phyloP scores from a whole-genome alignment of 2,797 vertebrate genomes.

The Anolis apletophallus region DNA sequence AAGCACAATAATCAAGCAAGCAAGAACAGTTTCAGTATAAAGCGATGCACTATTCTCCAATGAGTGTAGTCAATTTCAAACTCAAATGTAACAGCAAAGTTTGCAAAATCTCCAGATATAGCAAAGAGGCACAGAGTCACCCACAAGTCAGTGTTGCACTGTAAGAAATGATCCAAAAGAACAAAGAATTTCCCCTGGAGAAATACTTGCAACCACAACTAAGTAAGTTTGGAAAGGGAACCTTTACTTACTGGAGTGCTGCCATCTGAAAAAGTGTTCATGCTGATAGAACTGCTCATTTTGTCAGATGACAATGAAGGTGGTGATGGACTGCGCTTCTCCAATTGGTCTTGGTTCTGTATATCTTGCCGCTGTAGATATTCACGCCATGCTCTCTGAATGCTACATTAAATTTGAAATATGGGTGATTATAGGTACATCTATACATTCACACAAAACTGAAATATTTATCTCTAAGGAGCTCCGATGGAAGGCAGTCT shows the following conservation, averaged over 20 bases:
- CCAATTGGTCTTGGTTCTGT: slow-evolving; percentile 70
- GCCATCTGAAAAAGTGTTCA: slow-evolving; percentile 92
- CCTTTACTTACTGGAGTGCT: slow-evolving; percentile 90
- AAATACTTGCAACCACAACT: neutral
- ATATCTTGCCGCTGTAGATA: slow-evolving; percentile 87
- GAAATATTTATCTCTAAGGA: neutral
- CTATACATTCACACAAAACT: neutral
- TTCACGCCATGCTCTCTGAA: slow-evolving; percentile 91
- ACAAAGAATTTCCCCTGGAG: neutral
- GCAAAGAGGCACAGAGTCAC: neutral
- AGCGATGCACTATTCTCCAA: neutral
- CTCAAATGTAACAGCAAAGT: neutral
- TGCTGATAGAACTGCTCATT: slow-evolving; percentile 95
- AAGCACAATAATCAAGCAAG: neutral
- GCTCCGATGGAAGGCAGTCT: neutral
- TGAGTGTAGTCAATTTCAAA: neutral
- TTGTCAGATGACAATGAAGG: slow-evolving; percentile 86
- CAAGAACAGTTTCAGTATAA: neutral
- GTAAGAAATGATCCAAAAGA: neutral
- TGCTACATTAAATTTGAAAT: slow-evolving; percentile 74
- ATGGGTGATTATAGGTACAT: neutral
- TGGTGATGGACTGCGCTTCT: slow-evolving; percentile 88
- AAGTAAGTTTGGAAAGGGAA: neutral
- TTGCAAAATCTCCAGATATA: neutral
- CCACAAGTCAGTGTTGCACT: neutral